Conservation (phyloP, 1,140 invertebrate genomes). For the Solen grandis region DNA sequence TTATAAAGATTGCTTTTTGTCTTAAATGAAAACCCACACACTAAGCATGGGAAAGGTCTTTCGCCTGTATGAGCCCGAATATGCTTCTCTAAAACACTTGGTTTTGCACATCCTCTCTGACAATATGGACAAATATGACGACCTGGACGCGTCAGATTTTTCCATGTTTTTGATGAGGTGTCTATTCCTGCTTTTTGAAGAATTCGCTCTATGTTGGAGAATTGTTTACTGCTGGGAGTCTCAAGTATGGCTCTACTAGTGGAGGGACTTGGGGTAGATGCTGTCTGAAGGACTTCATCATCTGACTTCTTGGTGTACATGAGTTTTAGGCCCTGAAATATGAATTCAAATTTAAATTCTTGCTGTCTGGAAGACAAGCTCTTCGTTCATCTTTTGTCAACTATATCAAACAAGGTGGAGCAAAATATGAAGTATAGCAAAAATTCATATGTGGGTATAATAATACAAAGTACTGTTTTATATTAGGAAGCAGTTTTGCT, state of each 20-base stretch:
- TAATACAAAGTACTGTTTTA: too few species aligned
- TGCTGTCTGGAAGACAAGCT: too few species aligned
- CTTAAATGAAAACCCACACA: slow-evolving; percentile 95
- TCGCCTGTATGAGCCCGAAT: slow-evolving; percentile 94
- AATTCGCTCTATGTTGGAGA: slow-evolving; percentile 39
- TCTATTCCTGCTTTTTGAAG: slow-evolving; percentile 40
- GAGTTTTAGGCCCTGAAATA: slow-evolving; percentile 44
- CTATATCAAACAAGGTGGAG: too few species aligned
- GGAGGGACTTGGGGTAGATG: not conserved
- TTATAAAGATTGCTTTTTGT: slow-evolving; percentile 97
- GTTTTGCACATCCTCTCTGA: slow-evolving; percentile 93
- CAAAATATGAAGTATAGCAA: too few species aligned
- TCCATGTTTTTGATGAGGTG: slow-evolving; percentile 49
- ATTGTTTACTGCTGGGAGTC: slow-evolving; percentile 37
- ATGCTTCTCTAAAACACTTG: slow-evolving; percentile 96
- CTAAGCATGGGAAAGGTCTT: slow-evolving; percentile 92
- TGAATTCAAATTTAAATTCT: not conserved
- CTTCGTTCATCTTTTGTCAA: too few species aligned
- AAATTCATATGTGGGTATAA: too few species aligned
- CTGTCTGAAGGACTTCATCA: slow-evolving; percentile 7
- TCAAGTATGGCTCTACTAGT: not conserved
- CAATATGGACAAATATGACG: slow-evolving; percentile 92
- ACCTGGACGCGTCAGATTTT: slow-evolving; percentile 79
- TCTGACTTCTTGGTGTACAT: slow-evolving; percentile 58
- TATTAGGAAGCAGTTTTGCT: too few species aligned